phyloP scores from a whole-genome alignment of 2,888 invertebrate species.

The Caenorhabditis drosophilae region DNA sequence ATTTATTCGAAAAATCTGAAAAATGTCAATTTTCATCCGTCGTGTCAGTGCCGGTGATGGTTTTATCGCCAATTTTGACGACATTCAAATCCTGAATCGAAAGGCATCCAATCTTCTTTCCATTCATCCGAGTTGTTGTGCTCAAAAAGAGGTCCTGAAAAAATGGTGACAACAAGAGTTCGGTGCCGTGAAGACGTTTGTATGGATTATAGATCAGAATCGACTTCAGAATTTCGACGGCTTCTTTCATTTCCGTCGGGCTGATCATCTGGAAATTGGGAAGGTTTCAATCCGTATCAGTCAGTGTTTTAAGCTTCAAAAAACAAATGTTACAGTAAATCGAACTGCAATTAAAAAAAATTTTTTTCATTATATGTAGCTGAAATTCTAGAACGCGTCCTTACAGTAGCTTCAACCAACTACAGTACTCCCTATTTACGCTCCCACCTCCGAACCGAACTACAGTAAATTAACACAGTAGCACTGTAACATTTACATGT shows the following conservation, averaged over 20 bases:
- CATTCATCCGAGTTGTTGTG: slow-evolving; percentile 14
- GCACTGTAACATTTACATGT: too few species aligned
- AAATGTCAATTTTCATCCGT: slow-evolving; percentile 2
- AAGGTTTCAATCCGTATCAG: background rate
- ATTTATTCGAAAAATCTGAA: too few species aligned
- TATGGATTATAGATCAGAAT: slow-evolving; percentile 46
- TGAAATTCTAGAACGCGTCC: too few species aligned
- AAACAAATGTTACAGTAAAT: too few species aligned
- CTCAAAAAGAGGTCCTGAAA: slow-evolving; percentile 28
- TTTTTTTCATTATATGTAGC: too few species aligned
- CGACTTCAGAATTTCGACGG: slow-evolving; percentile 20
- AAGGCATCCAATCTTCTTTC: slow-evolving; percentile 23
- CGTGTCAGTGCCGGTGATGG: slow-evolving; percentile 20
- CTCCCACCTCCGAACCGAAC: too few species aligned
- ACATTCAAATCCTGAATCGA: slow-evolving; percentile 3
- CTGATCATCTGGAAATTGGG: slow-evolving; percentile 23
- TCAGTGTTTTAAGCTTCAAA: background rate
- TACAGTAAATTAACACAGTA: too few species aligned
- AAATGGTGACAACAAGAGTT: slow-evolving; percentile 37
- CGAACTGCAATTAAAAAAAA: too few species aligned
- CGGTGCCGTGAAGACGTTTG: slow-evolving; percentile 28
- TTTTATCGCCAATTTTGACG: slow-evolving; percentile 27
- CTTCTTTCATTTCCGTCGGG: slow-evolving; percentile 17
- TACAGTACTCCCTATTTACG: too few species aligned
- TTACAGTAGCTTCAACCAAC: too few species aligned